Base-by-base conservation (phyloP, 2,888 invertebrate genomes). In the Limnephilus lunatus region DNA sequence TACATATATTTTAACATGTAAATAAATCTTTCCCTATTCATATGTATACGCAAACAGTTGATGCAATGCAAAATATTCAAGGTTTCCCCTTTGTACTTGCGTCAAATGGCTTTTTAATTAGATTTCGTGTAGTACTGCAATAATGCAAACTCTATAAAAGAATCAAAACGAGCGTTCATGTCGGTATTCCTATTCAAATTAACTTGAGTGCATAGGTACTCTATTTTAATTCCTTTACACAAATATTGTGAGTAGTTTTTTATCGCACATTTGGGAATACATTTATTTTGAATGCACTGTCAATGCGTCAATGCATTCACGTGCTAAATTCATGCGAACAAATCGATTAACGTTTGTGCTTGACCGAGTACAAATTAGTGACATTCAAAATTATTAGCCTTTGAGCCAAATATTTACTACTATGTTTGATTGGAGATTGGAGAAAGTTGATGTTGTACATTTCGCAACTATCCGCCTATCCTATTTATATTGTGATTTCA, bases 31-130 rank as follows among this genome's bases (percentile, higher is more conserved):
- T 68, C 68, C 68, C 68, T 68, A 3, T 19, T 9, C 25, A 68
- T n/a, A n/a, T n/a, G 68, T 9, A n/a, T 25, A n/a, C n/a, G 68
- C n/a, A 7, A 68, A 68, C 68, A n/a, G 68, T 68, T 68, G 68
- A 25, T 68, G 7, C 68, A 68, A 68, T 68, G 9, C n/a, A 25
- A 68, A 86, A 30, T 48, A 44, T 44, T 86, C 86, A 86, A 86
- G 86, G 86, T 39, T 44, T 85, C 30, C 39, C 15, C 44, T 44
- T 86, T 86, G 25, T 39, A n/a, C 44, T n/a, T 44, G 44, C 44
- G 25, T 44, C 86, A 86, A 86, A 86, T 48, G 44, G 48, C 0
- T 48, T 86, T 86, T 86, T 86, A 86, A 86, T 86, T 86, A 15
- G 12, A 12, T 44, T 25, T 68, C 68, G 68, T 68, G 25, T 9